A percentile compares a stretch with the other conserved stretches of the same genome.
Conservation (phyloP, 2,113 vertebrate genomes). For the Entelurus aequoreus region DNA sequence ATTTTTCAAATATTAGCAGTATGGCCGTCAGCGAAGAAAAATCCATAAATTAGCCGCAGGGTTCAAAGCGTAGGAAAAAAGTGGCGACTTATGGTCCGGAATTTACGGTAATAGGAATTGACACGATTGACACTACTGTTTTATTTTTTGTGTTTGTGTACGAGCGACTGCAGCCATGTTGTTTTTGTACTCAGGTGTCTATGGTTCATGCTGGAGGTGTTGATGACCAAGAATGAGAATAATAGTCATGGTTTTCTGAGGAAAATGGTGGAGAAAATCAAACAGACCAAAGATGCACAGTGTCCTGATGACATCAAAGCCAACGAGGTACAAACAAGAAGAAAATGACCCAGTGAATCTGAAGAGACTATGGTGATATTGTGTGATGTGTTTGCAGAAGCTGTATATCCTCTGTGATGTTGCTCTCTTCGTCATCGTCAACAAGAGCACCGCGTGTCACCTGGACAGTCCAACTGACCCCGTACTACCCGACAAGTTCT, state of each 20-base stretch:
- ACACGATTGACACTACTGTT: no score
- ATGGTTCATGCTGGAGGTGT: constrained; percentile 99
- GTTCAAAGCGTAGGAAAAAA: no score
- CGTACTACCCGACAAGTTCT: constrained; percentile 90
- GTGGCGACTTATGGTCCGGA: no score
- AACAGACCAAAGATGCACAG: constrained; percentile 94
- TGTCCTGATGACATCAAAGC: constrained; percentile 92
- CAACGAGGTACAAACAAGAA: constrained; percentile 79
- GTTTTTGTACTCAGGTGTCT: constrained; percentile 75
- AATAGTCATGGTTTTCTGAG: constrained; percentile 97
- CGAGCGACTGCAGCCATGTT: not conserved
- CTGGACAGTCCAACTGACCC: constrained; percentile 94
- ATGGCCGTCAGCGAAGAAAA: no score
- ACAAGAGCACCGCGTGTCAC: constrained; percentile 96
- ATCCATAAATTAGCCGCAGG: no score
- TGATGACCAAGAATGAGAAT: constrained; percentile 99
- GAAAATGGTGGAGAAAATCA: constrained; percentile 98
- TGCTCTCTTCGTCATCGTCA: constrained; percentile 94
- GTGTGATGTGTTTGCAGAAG: constrained; percentile 74
- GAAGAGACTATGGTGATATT: not conserved
- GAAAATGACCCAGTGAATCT: not conserved
- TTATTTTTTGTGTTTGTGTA: not conserved
- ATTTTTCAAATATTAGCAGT: no score
- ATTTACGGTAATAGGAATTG: no score
- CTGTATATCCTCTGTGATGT: constrained; percentile 97